Conservation (phyloP, 2,888 invertebrate genomes). For the Byasa hedistus region DNA sequence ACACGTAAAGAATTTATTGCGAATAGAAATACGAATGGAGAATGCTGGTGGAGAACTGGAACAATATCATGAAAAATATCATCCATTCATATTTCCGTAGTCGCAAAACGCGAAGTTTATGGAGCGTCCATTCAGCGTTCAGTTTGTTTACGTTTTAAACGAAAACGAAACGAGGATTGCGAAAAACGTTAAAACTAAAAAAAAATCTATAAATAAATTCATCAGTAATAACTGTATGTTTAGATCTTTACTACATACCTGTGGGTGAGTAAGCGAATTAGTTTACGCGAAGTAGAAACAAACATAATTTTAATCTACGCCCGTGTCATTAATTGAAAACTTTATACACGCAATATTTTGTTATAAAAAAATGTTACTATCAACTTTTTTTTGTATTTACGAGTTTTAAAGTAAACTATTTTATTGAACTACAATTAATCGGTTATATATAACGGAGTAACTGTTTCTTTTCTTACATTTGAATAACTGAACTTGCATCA, state of each 20-base stretch:
- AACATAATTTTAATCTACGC: too few species aligned
- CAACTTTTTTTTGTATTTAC: too few species aligned
- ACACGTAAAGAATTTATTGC: background rate
- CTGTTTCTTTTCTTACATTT: too few species aligned
- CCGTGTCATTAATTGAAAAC: too few species aligned
- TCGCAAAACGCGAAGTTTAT: conserved; percentile 16
- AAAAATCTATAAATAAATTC: conserved; percentile 16
- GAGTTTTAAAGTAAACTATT: too few species aligned
- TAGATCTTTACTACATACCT: conserved; percentile 14
- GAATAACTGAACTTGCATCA: too few species aligned
- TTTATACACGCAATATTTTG: too few species aligned
- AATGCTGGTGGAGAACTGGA: background rate
- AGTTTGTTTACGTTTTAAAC: conserved; percentile 12
- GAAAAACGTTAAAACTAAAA: conserved; percentile 12
- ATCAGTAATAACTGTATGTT: conserved; percentile 3
- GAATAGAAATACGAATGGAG: background rate
- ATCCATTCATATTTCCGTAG: conserved; percentile 12
- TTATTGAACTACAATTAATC: too few species aligned
- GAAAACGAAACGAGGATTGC: conserved; percentile 6
- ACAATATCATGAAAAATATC: conserved; percentile 13
- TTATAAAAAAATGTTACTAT: too few species aligned
- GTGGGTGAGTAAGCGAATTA: conserved; percentile 8
- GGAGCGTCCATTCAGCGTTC: background rate
- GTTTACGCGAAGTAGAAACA: background rate
- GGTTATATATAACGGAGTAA: too few species aligned